Evolutionary conservation across 2,888 invertebrate species (phyloP), one percentile per base, ranked within the genome.

Genomic region (Scaptomyza parva): DNA sequence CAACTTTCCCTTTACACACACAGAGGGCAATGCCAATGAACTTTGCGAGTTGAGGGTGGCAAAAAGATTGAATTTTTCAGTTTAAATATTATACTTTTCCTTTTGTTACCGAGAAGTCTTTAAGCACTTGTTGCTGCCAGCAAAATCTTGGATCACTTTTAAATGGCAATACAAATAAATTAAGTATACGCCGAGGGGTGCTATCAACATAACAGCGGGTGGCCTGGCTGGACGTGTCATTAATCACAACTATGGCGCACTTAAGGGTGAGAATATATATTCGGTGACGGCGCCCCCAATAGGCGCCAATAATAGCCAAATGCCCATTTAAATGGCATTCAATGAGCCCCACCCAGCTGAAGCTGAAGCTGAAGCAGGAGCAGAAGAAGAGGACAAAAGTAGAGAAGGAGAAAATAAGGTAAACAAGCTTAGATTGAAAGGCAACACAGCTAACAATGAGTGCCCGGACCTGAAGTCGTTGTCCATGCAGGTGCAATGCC

Each of bases 241-340:
- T 85, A 78, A 86, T 81, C 77, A 78, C 50, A 61, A 41, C 76
- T 54, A 40, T 30, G 18, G 30, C n/a, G 39, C 18, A 17, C 9
- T 45, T 18, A 30, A 9, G 14, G 2, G 18, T 20, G n/a, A 24
- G 45, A n/a, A 24, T 14, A 2, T 35, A 24, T 14, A 2, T 35
- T 9, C 30, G 12, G 30, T 2, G 17, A 30, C 33, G 40, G 62
- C 51, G 39, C 55, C 66, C 69, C 66, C 69, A 75, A 51, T 70
- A 71, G 68, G 54, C 58, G 61, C 22, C 78, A 70, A 76, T 82
- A 86, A 74, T 77, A 76, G 73, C 59, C 53, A 45, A 82, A 86
- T 76, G 67, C 67, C 71, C 71, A 75, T 83, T 81, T 86, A 80
- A 83, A 81, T 73, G 67, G 53, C 67, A 48, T 67, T 63, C 62